Evolutionary conservation across 2,797 vertebrate species (phyloP), one percentile per base, ranked within the genome.

Genomic region (Orientallactaga sibirica): DNA sequence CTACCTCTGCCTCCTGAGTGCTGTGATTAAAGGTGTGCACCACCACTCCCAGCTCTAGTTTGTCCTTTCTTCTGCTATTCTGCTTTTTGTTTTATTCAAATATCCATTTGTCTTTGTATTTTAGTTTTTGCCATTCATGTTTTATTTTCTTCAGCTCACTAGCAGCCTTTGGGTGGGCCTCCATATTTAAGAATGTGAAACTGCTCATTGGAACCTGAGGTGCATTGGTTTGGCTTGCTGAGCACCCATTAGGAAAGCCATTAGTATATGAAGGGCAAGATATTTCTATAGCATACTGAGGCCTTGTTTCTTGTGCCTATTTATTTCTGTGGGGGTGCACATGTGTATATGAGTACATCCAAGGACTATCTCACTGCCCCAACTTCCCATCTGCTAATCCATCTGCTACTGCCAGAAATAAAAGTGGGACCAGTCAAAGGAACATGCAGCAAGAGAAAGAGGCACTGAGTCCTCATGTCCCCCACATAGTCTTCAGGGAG

Each of bases 381-480:
- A 3, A 58, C 55, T 58, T 58, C 4, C 55, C 55, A 37, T 37
- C 33, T 37, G 14, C 55, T 58, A 58, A 58, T 58, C 16, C 55
- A 58, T 58, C 55, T 58, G 14, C 55, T 16, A 14, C 55, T 58
- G 55, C 55, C 55, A 58, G 12, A 58, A 58, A 58, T 16, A 58
- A 16, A 58, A 58, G 55, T 58, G 12, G 55, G 55, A 58, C 55
- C 55, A 58, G 55, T 58, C 55, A 58, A 16, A 16, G 55, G 11
- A 48, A 10, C 48, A 48, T 48, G 48, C 48, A 48, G 8, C 48
- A 9, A 10, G 2, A 24, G 14, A 64, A 73, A 48, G 18, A 27
- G 8, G 8, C 19, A 14, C 1, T 25, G 25, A 62, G 2, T 6
- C 68, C 16, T 9, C 1, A 5, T 3, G 24, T 14, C 0, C 2